Percentiles rank a stretch among this genome's conserved stretches.
Evolutionary conservation across 37 sponge, comb jelly and placozoan genomes (phyloP).

Genomic region (Mnemiopsis leidyi): DNA sequence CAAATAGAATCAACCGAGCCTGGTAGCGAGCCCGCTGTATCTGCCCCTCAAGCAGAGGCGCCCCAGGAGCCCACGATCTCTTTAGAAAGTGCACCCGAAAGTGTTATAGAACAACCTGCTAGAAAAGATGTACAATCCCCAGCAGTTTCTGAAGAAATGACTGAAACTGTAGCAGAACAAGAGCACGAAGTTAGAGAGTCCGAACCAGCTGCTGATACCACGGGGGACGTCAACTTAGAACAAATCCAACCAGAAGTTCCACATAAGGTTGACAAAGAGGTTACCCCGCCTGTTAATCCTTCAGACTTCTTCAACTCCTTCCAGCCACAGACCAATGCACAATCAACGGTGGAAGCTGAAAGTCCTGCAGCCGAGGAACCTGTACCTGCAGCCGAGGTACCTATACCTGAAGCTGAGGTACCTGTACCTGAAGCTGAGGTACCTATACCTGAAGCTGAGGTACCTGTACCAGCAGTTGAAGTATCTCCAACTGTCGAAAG

Average conservation of each 20-base stretch:
- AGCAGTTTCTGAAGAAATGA: neutral
- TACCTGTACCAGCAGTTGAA: neutral
- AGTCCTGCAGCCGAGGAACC: no score
- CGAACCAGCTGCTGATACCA: neutral
- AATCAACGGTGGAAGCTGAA: neutral
- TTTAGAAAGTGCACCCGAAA: no score
- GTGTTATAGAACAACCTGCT: no score
- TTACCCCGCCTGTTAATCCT: neutral
- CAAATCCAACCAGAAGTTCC: neutral
- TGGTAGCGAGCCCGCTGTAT: no score
- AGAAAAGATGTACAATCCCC: no score
- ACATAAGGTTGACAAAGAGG: neutral
- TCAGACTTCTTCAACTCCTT: neutral
- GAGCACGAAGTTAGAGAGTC: neutral
- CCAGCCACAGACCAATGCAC: neutral
- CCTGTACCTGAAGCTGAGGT: neutral
- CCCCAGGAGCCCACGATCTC: no score
- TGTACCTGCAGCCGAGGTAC: no score
- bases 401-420: no score
- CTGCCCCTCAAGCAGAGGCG: no score
- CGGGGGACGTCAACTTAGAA: neutral
- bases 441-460: neutral
- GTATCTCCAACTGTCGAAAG: no score
- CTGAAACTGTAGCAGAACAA: neutral
- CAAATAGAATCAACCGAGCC: no score